A percentile compares a stretch with the other conserved stretches of the same genome.
These are phyloP conservation scores for Microchrysa polita DNA, from an alignment of 2,888 invertebrate genomes.

Conservation along the genomic window DNA sequence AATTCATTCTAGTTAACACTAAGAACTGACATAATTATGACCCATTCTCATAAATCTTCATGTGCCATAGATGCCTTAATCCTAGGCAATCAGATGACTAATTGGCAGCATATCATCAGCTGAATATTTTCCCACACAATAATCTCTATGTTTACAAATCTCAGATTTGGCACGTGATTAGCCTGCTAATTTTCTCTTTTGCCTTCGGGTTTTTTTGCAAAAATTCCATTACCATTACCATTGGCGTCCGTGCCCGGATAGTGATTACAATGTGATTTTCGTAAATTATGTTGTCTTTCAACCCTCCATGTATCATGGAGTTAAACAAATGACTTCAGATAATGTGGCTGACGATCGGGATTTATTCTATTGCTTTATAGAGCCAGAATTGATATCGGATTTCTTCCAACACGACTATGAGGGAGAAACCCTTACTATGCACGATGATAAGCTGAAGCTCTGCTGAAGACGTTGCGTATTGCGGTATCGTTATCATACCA, in stretches of 20 bases:
- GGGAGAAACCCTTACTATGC: background rate
- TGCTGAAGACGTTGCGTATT: background rate
- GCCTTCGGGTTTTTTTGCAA: background rate
- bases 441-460: too few species aligned
- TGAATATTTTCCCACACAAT: slow-evolving; percentile 20
- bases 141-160: slow-evolving; percentile 16
- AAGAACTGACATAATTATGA: slow-evolving; percentile 2
- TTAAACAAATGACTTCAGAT: slow-evolving; percentile 5
- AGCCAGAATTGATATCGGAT: background rate
- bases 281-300: slow-evolving; percentile 8
- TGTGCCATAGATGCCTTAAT: background rate
- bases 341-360: background rate
- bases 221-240: background rate
- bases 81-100: background rate
- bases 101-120: slow-evolving; percentile 6
- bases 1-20: background rate
- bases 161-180: slow-evolving; percentile 23
- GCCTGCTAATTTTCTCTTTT: background rate
- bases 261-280: slow-evolving; percentile 17
- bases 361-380: background rate
- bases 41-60: background rate
- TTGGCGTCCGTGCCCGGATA: background rate
- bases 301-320: background rate
- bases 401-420: background rate
- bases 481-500: background rate